Base-by-base conservation (phyloP, 2,888 invertebrate species). In the Phyllotreta striolata region DNA sequence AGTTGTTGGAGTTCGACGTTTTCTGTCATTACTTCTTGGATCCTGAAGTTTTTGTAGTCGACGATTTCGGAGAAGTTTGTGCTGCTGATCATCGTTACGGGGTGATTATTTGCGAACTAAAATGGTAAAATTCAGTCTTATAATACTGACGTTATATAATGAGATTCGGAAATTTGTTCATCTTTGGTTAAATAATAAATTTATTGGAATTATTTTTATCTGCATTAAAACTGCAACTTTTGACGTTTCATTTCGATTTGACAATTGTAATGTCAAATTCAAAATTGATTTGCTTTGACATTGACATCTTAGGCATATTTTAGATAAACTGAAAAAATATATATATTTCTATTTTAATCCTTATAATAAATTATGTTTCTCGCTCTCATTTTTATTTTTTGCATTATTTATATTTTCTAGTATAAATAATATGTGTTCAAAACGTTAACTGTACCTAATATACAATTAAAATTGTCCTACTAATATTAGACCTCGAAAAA, bases 1-100 rank as follows among this genome's bases (percentile, higher is more conserved):
- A 93, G 86, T 76, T 92, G 91, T 80, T 92, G 91, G 61, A 93
- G 84, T 82, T 93, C 93, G 72, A 92, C 82, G 78, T 90, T 89
- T 80, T 92, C 92, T 60, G 91, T 86, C 91, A 91, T 91, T 65
- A 70, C 78, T 63, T 57, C 56, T 41, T 35, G 40, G 35, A 49
- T 57, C 49, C 57, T 58, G 49, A 51, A 59, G 51, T 44, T 44
- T 44, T 44, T 44, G 14, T 44, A 44, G 14, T 44, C 44, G 12
- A 44, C 12, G 14, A 44, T 44, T 44, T 44, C 44, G 12, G 44
- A 6, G 10, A 44, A 44, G 14, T 44, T 44, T 3, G 54, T 61
- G 37, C 62, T 58, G 24, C 12, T 57, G 39, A 38, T 38, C 6
- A 52, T 52, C 38, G 14, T 7, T 49, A 54, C 52, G 44, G 54